Conservation (phyloP, 2,797 vertebrate species). For the Cheirogaleus major region DNA sequence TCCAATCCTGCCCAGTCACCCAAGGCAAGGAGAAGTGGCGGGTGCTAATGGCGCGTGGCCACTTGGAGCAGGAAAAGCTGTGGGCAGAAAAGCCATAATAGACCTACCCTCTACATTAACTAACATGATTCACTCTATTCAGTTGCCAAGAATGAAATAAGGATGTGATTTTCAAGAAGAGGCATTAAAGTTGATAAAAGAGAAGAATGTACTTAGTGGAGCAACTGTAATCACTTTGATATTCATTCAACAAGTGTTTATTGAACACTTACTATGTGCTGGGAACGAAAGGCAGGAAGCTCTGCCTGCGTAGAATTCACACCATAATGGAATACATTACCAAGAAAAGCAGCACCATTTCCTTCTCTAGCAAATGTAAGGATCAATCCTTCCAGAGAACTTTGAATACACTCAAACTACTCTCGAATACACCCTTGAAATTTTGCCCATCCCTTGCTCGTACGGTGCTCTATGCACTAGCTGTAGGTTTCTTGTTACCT, state of each 20-base stretch:
- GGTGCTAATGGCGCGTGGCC: no score
- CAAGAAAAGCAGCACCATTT: neutral
- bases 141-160: neutral
- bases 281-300: neutral
- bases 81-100: neutral
- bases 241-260: neutral
- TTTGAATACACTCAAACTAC: neutral
- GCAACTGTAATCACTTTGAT: neutral
- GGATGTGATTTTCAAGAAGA: neutral
- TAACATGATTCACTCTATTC: neutral
- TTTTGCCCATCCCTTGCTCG: neutral
- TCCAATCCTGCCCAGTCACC: neutral
- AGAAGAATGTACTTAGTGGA: neutral
- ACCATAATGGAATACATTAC: neutral
- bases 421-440: neutral
- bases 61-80: neutral
- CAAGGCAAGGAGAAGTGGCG: neutral
- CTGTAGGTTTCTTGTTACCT: neutral
- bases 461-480: accelerated
- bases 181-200: neutral
- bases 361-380: neutral
- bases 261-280: neutral
- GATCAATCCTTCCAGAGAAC: neutral
- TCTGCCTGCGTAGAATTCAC: neutral
- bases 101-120: no score